These are phyloP conservation scores for Anoura caudifer DNA, from an alignment of 2,113 vertebrate genomes.

Conservation along the genomic window DNA sequence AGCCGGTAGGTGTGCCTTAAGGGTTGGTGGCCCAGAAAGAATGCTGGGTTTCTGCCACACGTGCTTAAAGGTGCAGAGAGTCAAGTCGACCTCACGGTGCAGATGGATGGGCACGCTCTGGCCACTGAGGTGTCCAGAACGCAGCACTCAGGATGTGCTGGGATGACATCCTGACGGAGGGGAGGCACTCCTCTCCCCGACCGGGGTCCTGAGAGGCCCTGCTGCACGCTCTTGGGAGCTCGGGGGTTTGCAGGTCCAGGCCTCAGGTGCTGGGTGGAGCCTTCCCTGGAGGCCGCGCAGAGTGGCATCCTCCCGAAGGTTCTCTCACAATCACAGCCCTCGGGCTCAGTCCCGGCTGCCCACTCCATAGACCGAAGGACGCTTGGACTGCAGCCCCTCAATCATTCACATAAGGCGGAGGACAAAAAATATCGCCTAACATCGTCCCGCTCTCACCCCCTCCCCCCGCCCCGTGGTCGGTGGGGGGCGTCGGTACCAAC, in stretches of 20 bases:
- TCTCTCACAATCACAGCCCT: too few relatives aligned
- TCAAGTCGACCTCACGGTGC: background rate
- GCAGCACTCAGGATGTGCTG: background rate
- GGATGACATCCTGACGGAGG: background rate
- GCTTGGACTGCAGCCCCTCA: background rate
- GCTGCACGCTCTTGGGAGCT: background rate
- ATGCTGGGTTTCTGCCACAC: background rate
- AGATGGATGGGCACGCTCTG: background rate
- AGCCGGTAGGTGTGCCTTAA: background rate
- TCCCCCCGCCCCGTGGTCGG: rapidly evolving
- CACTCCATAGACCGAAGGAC: background rate
- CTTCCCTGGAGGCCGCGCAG: background rate
- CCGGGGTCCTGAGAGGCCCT: background rate
- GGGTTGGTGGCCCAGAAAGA: background rate
- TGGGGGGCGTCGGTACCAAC: background rate
- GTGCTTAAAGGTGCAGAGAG: background rate
- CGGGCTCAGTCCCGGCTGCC: background rate
- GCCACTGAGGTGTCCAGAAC: background rate
- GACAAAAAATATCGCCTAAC: background rate
- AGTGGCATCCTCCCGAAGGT: background rate
- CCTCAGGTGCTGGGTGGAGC: background rate
- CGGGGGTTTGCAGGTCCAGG: background rate
- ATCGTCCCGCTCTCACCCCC: background rate
- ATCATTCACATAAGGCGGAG: rapidly evolving
- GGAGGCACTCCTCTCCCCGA: too few relatives aligned